These are phyloP conservation scores for Eupithecia vulgata DNA, from an alignment of 2,888 invertebrate genomes.

Conservation along the genomic window DNA sequence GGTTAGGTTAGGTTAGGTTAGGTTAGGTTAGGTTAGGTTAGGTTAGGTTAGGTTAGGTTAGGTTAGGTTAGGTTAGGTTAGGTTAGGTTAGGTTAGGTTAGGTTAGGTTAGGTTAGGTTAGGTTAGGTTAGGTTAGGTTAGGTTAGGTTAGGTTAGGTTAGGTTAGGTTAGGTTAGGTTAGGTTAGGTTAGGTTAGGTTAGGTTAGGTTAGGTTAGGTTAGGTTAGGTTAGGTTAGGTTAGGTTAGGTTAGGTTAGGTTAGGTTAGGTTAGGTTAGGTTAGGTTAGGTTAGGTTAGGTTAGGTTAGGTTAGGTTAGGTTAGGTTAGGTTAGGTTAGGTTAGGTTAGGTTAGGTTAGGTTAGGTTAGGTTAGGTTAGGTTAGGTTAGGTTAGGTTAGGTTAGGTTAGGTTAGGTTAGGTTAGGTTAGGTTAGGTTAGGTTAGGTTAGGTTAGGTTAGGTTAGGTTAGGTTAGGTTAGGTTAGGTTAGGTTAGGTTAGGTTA, in stretches of 20 bases:
- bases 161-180: slow-evolving; percentile 39
- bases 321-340: slow-evolving; percentile 33
- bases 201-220: slow-evolving; percentile 39
- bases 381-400: slow-evolving; percentile 35
- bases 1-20: too few species aligned
- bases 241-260: slow-evolving; percentile 40
- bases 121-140: slow-evolving; percentile 40
- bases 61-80: neutral
- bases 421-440: slow-evolving; percentile 16
- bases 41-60: neutral
- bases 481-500: slow-evolving; percentile 34
- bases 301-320: slow-evolving; percentile 44
- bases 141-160: slow-evolving; percentile 40
- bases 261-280: slow-evolving; percentile 38
- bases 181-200: slow-evolving; percentile 39
- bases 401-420: slow-evolving; percentile 26
- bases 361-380: slow-evolving; percentile 35
- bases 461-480: slow-evolving; percentile 31
- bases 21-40: too few species aligned
- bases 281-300: slow-evolving; percentile 35
- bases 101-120: slow-evolving; percentile 9
- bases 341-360: slow-evolving; percentile 35
- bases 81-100: neutral
- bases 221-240: slow-evolving; percentile 40
- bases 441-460: slow-evolving; percentile 16